Base-by-base conservation (phyloP, 2,888 invertebrate genomes). In the Icerya purchasi region DNA sequence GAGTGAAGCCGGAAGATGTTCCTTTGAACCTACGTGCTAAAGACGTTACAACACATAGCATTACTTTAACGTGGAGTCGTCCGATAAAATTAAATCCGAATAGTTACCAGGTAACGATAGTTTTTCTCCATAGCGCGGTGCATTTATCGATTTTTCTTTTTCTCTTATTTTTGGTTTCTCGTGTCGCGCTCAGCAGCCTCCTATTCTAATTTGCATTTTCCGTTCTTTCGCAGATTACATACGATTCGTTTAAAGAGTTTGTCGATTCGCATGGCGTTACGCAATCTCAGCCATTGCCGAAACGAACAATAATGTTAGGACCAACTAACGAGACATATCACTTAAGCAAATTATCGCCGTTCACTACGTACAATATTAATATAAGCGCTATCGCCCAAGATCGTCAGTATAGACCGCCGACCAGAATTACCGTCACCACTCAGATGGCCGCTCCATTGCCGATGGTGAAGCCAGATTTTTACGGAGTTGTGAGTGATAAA, bases 361-460 rank as follows among this genome's bases (percentile, higher is more conserved):
- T 92, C 70, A 93, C 92, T 18, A 92, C 91, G 0, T 93, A 93
- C 70, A 88, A 84, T 70, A 91, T 93, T 1, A 93, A 93, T 70
- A 88, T 91, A 18, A 90, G 86, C 72, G 90, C 89, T 57, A 83
- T 90, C 64, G 90, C 91, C 1, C 80, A 82, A 56, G 89, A 90
- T 67, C 81, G 82, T 63, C 69, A 73, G 2, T 90, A 90, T 70
- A 77, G 86, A 65, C 92, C 92, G 5, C 91, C 92, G 0, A 89
- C 90, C 0, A 88, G 88, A 72, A 91, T 92, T 57, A 90, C 87
- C 0, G 91, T 92, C 0, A 93, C 92, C 2, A 92, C 92, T 0
- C 91, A 92, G 74, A 92, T 92, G 91, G 92, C 92, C n/a, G 91
- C 91, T 0, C 92, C 92, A 0, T 89, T 91, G 67, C 91, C 91